Evolutionary conservation across 1,140 invertebrate species (phyloP).

Genomic region (Penaeus japonicus): DNA sequence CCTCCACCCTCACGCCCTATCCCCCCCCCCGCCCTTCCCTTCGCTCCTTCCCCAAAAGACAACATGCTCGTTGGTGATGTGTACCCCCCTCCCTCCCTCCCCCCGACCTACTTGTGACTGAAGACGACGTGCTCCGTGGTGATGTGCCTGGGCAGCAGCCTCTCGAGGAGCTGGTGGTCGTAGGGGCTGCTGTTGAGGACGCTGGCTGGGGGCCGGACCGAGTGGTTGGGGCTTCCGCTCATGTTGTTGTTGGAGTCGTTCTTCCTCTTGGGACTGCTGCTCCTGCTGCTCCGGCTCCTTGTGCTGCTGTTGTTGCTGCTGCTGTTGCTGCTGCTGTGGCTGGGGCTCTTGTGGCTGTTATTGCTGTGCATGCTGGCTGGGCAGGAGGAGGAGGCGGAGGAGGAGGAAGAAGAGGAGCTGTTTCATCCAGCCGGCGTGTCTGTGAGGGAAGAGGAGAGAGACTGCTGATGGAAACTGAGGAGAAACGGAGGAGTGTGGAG

Average conservation of each 20-base stretch:
- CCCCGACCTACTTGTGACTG: conserved; percentile 49
- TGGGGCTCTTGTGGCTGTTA: conserved; percentile 30
- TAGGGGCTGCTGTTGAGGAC: conserved; percentile 55
- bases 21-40: too few species aligned
- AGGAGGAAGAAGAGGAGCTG: background rate
- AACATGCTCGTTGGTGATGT: conserved; percentile 58
- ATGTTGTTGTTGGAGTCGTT: conserved; percentile 36
- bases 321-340: background rate
- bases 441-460: background rate
- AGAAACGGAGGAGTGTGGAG: background rate
- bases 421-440: background rate
- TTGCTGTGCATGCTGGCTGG: conserved; percentile 38
- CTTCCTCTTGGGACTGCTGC: background rate
- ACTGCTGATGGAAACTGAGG: background rate
- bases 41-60: conserved; percentile 13
- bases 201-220: conserved; percentile 46
- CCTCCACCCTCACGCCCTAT: too few species aligned
- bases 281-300: background rate
- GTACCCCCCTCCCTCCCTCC: background rate
- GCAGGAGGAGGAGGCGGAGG: background rate
- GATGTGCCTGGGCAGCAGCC: conserved; percentile 53
- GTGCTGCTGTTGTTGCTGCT: background rate
- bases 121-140: conserved; percentile 56
- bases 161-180: conserved; percentile 50
- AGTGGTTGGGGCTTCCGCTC: background rate